Evolutionary conservation across 2,888 invertebrate genomes (phyloP), one percentile per base, ranked within the genome.

Genomic region (Ophonus ardosiacus): DNA sequence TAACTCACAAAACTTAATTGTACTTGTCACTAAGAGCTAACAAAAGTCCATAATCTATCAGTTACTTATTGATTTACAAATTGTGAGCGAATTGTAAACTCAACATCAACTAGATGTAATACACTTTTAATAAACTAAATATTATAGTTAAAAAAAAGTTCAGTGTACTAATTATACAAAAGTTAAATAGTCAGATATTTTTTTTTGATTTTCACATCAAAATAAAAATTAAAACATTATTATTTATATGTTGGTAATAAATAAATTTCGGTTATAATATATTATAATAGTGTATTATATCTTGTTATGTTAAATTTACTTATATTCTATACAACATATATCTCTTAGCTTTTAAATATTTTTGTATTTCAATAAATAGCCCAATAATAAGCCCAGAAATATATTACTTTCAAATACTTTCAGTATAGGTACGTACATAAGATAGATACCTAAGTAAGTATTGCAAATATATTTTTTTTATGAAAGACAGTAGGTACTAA

Each of bases 1-100:
- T 38, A 68, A 68, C 68, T n/a, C 68, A 68, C 31, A 68, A 31
- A 31, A 68, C 21, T 38, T 68, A 38, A 68, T 31, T 38, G 31
- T n/a, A 68, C 31, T n/a, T 63, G 5, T 31, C 15, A 38, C 13
- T 68, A 68, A 68, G n/a, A 31, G 21, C 68, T 31, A 68, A 38
- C 68, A 68, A 31, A 68, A 59, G 59, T 59, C 15, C n/a, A 59
- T 15, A 59, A 59, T 0, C 13, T 51, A 51, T 59, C 7, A 57
- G 51, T 43, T 51, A 51, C 43, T 51, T 51, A 51, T 51, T 13
- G 13, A 10, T 51, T 56, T 51, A 51, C 43, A 51, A n/a, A 51
- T 51, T 51, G 43, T 51, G 43, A 51, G 43, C 43, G 56, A 59
- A 59, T 4, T 59, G 59, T 17, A 59, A 51, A 51, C 1, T 13